A percentile compares a stretch with the other conserved stretches of the same genome.
Conservation (phyloP, 2,888 invertebrate species). For the Coenonympha glycerion region DNA sequence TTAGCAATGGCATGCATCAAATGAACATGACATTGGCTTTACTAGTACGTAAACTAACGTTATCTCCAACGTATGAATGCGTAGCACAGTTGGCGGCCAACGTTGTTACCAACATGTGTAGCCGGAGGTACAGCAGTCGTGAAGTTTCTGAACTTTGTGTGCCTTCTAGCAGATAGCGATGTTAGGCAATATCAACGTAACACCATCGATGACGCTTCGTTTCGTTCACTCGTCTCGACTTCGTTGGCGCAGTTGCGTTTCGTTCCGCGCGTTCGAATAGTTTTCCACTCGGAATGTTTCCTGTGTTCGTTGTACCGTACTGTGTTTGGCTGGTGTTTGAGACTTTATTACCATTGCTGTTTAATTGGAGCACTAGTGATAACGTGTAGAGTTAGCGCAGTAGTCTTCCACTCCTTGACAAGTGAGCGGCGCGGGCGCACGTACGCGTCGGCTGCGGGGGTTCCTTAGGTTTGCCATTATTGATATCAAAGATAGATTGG, state of each 20-base stretch:
- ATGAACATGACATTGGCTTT: no score
- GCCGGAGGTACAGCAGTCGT: no score
- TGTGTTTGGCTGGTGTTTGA: slow-evolving; percentile 11
- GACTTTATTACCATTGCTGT: slow-evolving; percentile 48
- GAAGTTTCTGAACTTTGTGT: slow-evolving; percentile 76
- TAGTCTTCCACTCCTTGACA: slow-evolving; percentile 74
- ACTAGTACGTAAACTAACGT: no score
- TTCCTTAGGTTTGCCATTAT: slow-evolving; percentile 75
- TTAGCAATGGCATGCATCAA: no score
- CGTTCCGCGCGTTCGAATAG: slow-evolving; percentile 36
- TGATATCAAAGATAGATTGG: slow-evolving; percentile 77
- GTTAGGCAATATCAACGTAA: slow-evolving; percentile 66
- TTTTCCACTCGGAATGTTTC: slow-evolving; percentile 51
- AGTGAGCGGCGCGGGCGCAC: slow-evolving; percentile 44
- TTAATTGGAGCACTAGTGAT: slow-evolving; percentile 61
- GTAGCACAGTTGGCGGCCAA: no score
- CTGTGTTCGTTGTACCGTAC: slow-evolving; percentile 32
- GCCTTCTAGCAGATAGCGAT: slow-evolving; percentile 75
- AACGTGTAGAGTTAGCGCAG: slow-evolving; percentile 68
- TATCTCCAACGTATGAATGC: no score
- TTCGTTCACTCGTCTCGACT: slow-evolving; percentile 23
- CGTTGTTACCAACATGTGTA: no score
- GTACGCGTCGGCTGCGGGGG: slow-evolving; percentile 63
- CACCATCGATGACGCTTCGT: slow-evolving; percentile 45
- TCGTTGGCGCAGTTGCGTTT: slow-evolving; percentile 16